These are phyloP conservation scores for Neoarius graeffei DNA, from an alignment of 2,113 vertebrate species.

Conservation along the genomic window DNA sequence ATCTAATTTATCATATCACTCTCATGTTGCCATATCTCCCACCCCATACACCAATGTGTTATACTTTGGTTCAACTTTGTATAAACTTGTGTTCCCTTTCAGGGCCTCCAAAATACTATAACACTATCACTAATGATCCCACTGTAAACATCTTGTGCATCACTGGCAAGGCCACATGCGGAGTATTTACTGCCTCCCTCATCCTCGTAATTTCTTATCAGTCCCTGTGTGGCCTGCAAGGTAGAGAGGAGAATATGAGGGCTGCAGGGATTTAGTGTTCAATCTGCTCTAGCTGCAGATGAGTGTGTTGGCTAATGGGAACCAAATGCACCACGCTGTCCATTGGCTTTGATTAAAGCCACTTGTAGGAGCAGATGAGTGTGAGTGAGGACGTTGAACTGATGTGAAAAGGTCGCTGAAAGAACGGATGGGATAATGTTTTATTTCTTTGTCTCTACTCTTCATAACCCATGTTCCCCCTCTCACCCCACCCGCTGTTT, in stretches of 20 bases:
- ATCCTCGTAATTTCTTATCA: conserved; percentile 53
- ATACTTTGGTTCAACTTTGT: conserved; percentile 1
- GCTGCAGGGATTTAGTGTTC: conserved; percentile 27
- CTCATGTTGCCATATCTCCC: background rate
- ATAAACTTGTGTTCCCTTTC: conserved; percentile 7
- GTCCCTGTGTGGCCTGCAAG: conserved; percentile 62
- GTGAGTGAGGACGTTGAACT: conserved; percentile 65
- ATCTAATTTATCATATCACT: background rate
- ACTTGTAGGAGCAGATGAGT: conserved; percentile 54
- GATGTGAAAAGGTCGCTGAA: conserved; percentile 66
- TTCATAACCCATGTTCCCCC: conserved; percentile 41
- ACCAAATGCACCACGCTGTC: conserved; percentile 69
- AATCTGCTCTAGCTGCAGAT: conserved; percentile 37
- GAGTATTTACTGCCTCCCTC: conserved; percentile 24
- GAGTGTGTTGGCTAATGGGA: conserved; percentile 68
- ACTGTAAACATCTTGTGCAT: conserved; percentile 12
- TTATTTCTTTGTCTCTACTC: conserved; percentile 20
- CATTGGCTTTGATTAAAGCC: conserved; percentile 71
- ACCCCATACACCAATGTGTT: background rate
- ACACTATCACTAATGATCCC: conserved; percentile 22
- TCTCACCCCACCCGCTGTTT: conserved; percentile 55
- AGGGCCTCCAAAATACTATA: conserved; percentile 4
- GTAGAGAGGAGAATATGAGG: conserved; percentile 49
- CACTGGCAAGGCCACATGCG: conserved; percentile 16
- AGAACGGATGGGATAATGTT: conserved; percentile 56